Evolutionary conservation across 1,140 invertebrate species (phyloP).

Genomic region (Solen grandis): DNA sequence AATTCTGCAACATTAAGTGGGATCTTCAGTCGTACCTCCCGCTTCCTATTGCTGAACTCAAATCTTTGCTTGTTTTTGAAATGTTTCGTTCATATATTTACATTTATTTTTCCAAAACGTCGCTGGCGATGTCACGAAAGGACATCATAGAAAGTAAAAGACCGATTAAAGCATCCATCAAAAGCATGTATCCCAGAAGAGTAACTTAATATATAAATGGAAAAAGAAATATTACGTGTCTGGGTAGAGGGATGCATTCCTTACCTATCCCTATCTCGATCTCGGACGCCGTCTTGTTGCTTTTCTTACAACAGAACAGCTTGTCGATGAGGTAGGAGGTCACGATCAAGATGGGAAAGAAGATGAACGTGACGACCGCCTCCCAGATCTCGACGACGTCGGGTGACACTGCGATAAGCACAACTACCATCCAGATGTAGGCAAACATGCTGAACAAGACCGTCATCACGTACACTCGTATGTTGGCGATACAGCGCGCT

Average conservation of each 20-base stretch:
- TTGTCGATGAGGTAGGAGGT: slow-evolving; percentile 82
- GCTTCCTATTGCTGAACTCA: no score
- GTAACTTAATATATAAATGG: no score
- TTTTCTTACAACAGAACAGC: slow-evolving; percentile 74
- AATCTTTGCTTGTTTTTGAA: no score
- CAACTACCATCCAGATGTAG: slow-evolving; percentile 85
- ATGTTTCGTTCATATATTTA: no score
- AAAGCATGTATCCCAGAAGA: no score
- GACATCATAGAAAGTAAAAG: no score
- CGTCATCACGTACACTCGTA: slow-evolving; percentile 84
- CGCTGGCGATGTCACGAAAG: no score
- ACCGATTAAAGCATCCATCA: no score
- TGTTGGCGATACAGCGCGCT: slow-evolving; percentile 90
- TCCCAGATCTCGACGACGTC: slow-evolving; percentile 84
- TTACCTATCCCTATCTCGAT: slow-evolving; percentile 70
- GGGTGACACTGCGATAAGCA: slow-evolving; percentile 81
- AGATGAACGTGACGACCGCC: slow-evolving; percentile 83
- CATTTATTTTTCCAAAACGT: no score
- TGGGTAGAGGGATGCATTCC: slow-evolving; percentile 11
- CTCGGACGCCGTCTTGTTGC: slow-evolving; percentile 64
- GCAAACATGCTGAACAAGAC: slow-evolving; percentile 84
- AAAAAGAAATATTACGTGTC: no score
- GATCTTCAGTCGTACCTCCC: no score
- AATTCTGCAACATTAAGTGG: no score
- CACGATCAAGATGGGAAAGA: slow-evolving; percentile 83